These are phyloP conservation scores for Micrastur ruficollis DNA, from an alignment of 2,797 vertebrate genomes.

Conservation along the genomic window DNA sequence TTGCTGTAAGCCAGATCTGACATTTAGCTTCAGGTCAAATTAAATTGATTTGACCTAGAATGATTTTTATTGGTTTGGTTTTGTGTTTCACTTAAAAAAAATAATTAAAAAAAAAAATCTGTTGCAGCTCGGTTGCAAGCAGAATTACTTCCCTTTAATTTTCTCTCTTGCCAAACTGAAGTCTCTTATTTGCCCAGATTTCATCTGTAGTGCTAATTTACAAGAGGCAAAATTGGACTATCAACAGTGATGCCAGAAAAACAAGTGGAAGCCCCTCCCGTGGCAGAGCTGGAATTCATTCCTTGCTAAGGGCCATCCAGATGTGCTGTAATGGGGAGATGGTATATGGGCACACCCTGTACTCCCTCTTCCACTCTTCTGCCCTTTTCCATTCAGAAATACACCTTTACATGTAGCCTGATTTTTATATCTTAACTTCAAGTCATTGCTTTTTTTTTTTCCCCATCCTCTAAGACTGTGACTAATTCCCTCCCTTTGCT, in stretches of 20 bases:
- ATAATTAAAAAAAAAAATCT: neutral
- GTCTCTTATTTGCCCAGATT: neutral
- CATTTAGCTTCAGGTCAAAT: constrained; percentile 42
- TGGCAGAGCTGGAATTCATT: neutral
- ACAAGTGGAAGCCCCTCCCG: neutral
- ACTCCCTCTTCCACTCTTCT: neutral
- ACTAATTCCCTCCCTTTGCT: constrained; percentile 26
- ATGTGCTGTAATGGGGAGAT: neutral
- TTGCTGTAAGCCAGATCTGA: constrained; percentile 44
- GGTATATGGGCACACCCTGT: neutral
- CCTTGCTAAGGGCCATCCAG: neutral
- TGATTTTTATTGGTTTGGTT: constrained; percentile 40
- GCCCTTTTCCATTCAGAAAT: neutral
- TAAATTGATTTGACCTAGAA: constrained; percentile 51
- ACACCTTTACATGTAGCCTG: neutral
- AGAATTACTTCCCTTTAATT: neutral
- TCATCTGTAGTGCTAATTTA: neutral
- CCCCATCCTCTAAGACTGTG: neutral
- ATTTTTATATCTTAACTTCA: neutral
- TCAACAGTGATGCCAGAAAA: neutral
- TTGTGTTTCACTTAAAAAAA: neutral
- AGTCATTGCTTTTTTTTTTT: neutral
- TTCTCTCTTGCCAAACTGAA: neutral
- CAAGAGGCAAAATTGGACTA: neutral
- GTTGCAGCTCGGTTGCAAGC: neutral